phyloP scores from a whole-genome alignment of 2,888 invertebrate genomes.

The Cantharis rufa region DNA sequence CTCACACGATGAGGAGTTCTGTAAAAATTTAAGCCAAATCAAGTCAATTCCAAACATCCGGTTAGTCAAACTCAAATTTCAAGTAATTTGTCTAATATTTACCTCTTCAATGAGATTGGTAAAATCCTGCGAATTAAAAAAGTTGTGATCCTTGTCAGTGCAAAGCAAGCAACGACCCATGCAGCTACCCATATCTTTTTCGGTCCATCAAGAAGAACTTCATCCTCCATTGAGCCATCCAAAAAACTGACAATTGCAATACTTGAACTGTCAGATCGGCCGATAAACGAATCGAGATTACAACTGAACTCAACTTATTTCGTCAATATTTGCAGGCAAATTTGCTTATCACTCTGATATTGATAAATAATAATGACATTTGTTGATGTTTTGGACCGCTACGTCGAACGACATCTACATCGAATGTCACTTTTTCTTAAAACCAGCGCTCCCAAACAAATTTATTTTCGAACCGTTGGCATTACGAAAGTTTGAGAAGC shows the following conservation, averaged over 20 bases:
- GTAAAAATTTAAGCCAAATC: constrained; percentile 10
- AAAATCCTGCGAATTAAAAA: constrained; percentile 39
- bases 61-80: neutral
- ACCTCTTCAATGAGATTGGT: constrained; percentile 34
- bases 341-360: neutral
- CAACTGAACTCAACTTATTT: neutral
- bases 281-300: neutral
- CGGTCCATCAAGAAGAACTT: constrained; percentile 51
- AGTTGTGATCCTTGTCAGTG: constrained; percentile 33
- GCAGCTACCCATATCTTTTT: constrained; percentile 58
- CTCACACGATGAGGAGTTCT: constrained; percentile 17
- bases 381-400: neutral
- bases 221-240: constrained; percentile 50
- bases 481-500: too few relatives aligned
- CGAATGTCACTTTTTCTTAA: neutral
- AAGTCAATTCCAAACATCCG: neutral
- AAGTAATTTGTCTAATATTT: neutral
- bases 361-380: neutral
- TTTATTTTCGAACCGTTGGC: too few relatives aligned
- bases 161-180: constrained; percentile 57
- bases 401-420: neutral
- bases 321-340: neutral
- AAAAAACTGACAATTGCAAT: constrained; percentile 3
- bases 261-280: neutral
- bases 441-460: neutral